Evolutionary conservation across 1,140 invertebrate genomes (phyloP).

Genomic region (Popillia japonica): DNA sequence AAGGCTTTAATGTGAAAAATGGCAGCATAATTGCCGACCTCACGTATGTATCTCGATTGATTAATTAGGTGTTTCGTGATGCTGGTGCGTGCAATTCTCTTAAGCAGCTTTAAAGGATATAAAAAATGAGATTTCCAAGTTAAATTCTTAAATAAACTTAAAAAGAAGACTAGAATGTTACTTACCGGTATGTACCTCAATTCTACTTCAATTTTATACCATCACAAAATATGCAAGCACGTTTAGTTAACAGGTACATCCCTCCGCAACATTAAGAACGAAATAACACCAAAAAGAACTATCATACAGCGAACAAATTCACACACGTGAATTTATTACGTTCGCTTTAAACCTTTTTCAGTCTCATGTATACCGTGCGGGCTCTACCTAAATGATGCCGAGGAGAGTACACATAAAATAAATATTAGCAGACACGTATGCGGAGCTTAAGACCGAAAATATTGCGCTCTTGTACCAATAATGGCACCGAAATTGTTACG

Average conservation of each 20-base stretch:
- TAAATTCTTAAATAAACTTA: no score
- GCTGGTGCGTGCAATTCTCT: no score
- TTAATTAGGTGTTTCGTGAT: no score
- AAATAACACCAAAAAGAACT: neutral
- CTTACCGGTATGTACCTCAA: no score
- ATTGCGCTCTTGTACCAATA: conserved; percentile 29
- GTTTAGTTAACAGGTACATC: neutral
- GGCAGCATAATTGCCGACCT: no score
- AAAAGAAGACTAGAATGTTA: no score
- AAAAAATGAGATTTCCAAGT: no score
- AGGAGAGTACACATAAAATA: conserved; percentile 18
- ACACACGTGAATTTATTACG: neutral
- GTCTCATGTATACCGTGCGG: neutral
- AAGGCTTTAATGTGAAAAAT: no score
- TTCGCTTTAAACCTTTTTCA: neutral
- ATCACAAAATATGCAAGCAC: no score
- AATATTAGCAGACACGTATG: conserved; percentile 12
- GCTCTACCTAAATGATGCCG: conserved; percentile 1
- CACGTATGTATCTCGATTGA: no score
- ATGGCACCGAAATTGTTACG: conserved; percentile 38
- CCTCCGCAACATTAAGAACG: neutral
- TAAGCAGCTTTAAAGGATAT: no score
- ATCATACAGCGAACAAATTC: neutral
- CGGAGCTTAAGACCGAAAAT: conserved; percentile 13
- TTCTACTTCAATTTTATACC: no score